phyloP scores from a whole-genome alignment of 2,888 invertebrate species.

The Syrista parreyssii region DNA sequence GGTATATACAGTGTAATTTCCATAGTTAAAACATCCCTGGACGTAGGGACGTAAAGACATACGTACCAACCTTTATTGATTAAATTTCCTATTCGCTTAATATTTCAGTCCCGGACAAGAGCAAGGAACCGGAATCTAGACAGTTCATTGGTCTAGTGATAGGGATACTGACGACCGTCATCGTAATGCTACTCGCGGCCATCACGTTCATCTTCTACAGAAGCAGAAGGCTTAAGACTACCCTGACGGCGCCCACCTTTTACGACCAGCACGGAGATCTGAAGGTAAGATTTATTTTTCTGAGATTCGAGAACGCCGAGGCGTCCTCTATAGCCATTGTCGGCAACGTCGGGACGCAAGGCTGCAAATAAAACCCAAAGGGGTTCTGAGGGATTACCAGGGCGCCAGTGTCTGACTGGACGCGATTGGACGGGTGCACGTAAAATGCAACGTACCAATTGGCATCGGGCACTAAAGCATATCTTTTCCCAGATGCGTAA shows the following conservation, averaged over 20 bases:
- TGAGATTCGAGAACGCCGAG: background rate
- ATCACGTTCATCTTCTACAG: slow-evolving; percentile 78
- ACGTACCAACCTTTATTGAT: background rate
- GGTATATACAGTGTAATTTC: too few species aligned
- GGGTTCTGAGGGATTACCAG: background rate
- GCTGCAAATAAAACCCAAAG: background rate
- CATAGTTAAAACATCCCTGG: too few species aligned
- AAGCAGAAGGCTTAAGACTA: slow-evolving; percentile 70
- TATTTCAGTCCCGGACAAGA: slow-evolving; percentile 67
- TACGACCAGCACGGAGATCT: slow-evolving; percentile 59
- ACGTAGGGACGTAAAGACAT: background rate
- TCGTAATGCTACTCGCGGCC: slow-evolving; percentile 76
- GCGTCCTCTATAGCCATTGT: background rate
- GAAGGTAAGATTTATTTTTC: slow-evolving; percentile 43
- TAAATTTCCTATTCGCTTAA: background rate
- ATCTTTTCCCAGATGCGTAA: background rate
- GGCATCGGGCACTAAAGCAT: background rate
- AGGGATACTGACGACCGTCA: slow-evolving; percentile 78
- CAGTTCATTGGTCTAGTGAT: slow-evolving; percentile 76
- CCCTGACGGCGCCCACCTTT: slow-evolving; percentile 55
- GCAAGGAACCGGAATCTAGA: slow-evolving; percentile 70
- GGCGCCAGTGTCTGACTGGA: background rate
- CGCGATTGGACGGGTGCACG: background rate
- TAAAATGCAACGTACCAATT: background rate
- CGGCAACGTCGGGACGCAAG: background rate